phyloP scores from a whole-genome alignment of 2,888 invertebrate species.

The Habroteleia sp. region DNA sequence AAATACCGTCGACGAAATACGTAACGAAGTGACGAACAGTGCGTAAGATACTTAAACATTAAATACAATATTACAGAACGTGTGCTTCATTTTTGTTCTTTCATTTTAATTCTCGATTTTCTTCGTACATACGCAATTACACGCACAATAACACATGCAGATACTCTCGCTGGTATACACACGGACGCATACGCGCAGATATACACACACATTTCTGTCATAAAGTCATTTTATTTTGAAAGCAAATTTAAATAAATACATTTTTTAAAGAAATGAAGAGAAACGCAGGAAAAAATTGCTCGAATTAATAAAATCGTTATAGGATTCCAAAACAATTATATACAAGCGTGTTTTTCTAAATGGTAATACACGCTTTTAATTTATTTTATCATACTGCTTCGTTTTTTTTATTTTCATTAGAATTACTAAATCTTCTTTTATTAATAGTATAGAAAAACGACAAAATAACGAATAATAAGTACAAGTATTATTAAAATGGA shows the following conservation, averaged over 20 bases:
- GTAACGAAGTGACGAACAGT: slow-evolving; percentile 51
- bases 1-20: slow-evolving; percentile 59
- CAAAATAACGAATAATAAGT: slow-evolving; percentile 17
- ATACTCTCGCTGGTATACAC: not conserved
- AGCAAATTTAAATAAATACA: slow-evolving; percentile 23
- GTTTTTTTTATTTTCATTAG: not conserved
- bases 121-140: not conserved
- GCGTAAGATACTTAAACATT: slow-evolving; percentile 46
- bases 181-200: not conserved
- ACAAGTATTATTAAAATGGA: slow-evolving; percentile 15
- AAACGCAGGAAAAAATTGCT: slow-evolving; percentile 16
- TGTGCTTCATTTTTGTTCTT: slow-evolving; percentile 24
- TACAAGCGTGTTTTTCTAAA: slow-evolving; percentile 20
- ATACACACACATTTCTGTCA: slow-evolving; percentile 2
- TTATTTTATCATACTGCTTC: not conserved
- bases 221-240: slow-evolving; percentile 18
- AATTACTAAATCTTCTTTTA: not conserved
- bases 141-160: no score
- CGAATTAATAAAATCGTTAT: not conserved
- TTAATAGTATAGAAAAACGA: slow-evolving; percentile 8
- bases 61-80: slow-evolving; percentile 43
- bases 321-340: not conserved
- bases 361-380: slow-evolving; percentile 15
- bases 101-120: slow-evolving; percentile 1
- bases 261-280: slow-evolving; percentile 17